Conservation (phyloP, 2,113 vertebrate genomes). For the Eidolon helvum region DNA sequence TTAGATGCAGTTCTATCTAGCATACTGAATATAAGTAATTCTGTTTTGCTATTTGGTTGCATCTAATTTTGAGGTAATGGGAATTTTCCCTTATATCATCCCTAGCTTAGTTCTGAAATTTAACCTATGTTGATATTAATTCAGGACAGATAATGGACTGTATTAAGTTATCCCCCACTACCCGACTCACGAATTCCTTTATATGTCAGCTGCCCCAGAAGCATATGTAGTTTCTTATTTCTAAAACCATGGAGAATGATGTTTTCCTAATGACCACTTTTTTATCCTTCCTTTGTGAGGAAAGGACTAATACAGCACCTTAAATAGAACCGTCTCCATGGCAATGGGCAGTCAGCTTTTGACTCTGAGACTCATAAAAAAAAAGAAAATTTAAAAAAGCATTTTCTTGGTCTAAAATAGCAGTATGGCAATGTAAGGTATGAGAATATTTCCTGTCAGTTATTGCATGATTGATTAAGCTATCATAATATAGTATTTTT, state of each 20-base stretch:
- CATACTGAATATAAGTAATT: background rate
- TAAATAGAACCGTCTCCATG: conserved; percentile 77
- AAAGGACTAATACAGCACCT: conserved; percentile 58
- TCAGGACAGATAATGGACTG: background rate
- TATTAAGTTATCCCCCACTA: background rate
- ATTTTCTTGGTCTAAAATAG: conserved; percentile 70
- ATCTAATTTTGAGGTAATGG: conserved; percentile 28
- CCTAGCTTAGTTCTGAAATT: background rate
- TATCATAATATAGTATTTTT: background rate
- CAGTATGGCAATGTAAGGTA: conserved; percentile 44
- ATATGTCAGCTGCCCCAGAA: background rate
- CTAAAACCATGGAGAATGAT: background rate
- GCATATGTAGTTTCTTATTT: conserved; percentile 12
- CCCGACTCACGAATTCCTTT: background rate
- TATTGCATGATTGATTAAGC: conserved; percentile 15
- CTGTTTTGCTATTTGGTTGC: conserved; percentile 22
- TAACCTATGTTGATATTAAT: conserved; percentile 29
- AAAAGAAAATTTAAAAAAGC: conserved; percentile 60
- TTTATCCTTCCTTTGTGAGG: background rate
- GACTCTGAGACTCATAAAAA: conserved; percentile 63
- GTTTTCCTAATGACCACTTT: conserved; percentile 54
- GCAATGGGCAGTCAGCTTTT: conserved; percentile 73
- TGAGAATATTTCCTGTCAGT: conserved; percentile 53
- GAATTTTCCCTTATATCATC: conserved; percentile 5
- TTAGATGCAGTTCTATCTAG: background rate